A percentile compares a stretch with the other conserved stretches of the same genome.
These are phyloP conservation scores for Aselliscus stoliczkanus DNA, from an alignment of 2,797 vertebrate species.

Conservation along the genomic window DNA sequence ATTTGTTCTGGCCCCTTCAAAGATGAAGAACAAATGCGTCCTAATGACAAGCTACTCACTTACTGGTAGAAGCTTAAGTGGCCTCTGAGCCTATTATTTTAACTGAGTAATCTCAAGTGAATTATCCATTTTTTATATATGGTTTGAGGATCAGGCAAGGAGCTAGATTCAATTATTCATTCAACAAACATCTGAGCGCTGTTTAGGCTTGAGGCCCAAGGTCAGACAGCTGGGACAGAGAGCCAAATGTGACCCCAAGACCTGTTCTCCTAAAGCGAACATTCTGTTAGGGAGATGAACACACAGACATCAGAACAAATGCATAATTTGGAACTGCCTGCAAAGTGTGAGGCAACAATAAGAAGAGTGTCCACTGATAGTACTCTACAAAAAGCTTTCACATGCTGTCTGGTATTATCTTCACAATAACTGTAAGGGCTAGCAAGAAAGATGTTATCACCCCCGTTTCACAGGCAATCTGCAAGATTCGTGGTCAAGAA, in stretches of 20 bases:
- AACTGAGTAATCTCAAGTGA: constrained; percentile 17
- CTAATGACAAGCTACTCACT: neutral
- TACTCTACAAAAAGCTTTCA: neutral
- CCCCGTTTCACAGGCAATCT: neutral
- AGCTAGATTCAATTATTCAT: neutral
- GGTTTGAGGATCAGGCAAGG: constrained; percentile 16
- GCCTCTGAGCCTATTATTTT: neutral
- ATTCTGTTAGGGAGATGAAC: neutral
- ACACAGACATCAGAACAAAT: neutral
- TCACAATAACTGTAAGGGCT: neutral
- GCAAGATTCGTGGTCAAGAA: neutral
- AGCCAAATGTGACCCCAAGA: neutral
- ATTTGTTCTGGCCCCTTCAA: neutral
- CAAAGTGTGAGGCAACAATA: neutral
- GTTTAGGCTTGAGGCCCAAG: neutral
- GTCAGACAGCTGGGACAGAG: neutral
- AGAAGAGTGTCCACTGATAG: neutral
- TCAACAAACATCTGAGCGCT: neutral
- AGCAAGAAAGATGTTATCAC: neutral
- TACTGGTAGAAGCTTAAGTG: neutral
- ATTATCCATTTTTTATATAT: neutral
- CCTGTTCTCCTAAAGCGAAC: neutral
- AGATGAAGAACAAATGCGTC: neutral
- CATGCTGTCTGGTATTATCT: neutral
- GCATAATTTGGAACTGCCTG: neutral